Percentiles rank a stretch among this genome's conserved stretches.
These are phyloP conservation scores for Stomatorhinus walkeri DNA, from an alignment of 2,797 vertebrate genomes.

Conservation along the genomic window DNA sequence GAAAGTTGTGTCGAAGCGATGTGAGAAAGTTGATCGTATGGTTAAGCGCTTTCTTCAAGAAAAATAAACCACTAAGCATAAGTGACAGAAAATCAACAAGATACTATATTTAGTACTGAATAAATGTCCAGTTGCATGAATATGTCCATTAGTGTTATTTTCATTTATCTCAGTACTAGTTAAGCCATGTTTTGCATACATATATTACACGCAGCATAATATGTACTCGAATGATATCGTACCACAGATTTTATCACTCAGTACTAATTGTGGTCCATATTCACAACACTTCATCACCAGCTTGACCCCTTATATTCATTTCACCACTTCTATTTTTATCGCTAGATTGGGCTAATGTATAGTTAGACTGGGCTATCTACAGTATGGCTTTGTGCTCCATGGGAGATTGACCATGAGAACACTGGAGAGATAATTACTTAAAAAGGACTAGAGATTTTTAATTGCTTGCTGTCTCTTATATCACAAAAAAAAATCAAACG, in stretches of 20 bases:
- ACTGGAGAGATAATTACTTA: background rate
- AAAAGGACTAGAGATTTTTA: background rate
- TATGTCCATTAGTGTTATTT: background rate
- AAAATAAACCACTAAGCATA: background rate
- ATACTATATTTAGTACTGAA: background rate
- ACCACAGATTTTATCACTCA: background rate
- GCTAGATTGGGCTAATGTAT: background rate
- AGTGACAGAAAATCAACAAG: background rate
- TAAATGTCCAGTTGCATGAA: background rate
- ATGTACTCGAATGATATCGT: background rate
- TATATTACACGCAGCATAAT: background rate
- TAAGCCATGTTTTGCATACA: background rate
- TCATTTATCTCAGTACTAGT: background rate
- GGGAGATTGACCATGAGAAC: background rate
- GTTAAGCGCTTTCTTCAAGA: background rate
- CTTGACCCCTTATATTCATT: background rate
- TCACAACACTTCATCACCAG: background rate
- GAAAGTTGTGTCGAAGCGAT: background rate
- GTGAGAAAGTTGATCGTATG: background rate
- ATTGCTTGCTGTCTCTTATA: background rate
- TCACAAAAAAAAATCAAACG: background rate
- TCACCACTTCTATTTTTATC: slow-evolving; percentile 7
- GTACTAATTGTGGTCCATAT: background rate
- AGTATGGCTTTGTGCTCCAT: background rate
- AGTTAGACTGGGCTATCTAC: background rate